phyloP scores from a whole-genome alignment of 2,797 vertebrate genomes.

The Propithecus perrieri region DNA sequence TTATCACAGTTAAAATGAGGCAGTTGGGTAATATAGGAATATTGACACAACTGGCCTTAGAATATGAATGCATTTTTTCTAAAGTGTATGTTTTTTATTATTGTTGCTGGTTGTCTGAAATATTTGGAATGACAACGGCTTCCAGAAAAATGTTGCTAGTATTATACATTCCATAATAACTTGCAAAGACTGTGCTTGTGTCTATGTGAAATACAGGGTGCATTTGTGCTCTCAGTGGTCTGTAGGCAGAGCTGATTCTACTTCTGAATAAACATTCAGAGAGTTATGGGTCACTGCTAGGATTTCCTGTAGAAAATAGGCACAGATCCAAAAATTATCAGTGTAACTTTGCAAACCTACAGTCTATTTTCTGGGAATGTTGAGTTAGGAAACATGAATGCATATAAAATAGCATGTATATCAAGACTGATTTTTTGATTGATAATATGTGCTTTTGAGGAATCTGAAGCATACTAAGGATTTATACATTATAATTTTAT shows the following conservation, averaged over 20 bases:
- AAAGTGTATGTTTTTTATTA: background rate
- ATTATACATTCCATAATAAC: background rate
- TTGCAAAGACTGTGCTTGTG: background rate
- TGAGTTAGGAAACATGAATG: background rate
- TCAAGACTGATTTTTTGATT: background rate
- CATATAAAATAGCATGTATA: background rate
- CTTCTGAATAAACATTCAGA: background rate
- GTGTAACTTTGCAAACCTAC: background rate
- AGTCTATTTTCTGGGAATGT: background rate
- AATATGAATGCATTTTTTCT: background rate
- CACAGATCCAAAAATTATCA: background rate
- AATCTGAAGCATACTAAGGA: background rate
- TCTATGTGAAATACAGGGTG: background rate
- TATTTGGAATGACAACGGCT: conserved; percentile 40
- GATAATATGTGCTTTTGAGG: background rate
- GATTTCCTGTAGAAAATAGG: background rate
- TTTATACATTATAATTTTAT: background rate
- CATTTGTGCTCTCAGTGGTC: background rate
- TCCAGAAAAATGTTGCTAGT: background rate
- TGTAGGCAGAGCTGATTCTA: background rate
- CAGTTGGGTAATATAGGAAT: background rate
- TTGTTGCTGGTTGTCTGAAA: background rate
- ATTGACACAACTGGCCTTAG: background rate
- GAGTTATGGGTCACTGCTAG: background rate
- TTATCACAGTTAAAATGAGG: background rate